Evolutionary conservation across 2,113 vertebrate genomes (phyloP), one percentile per base, ranked within the genome.

Genomic region (Lepisosteus oculatus): DNA sequence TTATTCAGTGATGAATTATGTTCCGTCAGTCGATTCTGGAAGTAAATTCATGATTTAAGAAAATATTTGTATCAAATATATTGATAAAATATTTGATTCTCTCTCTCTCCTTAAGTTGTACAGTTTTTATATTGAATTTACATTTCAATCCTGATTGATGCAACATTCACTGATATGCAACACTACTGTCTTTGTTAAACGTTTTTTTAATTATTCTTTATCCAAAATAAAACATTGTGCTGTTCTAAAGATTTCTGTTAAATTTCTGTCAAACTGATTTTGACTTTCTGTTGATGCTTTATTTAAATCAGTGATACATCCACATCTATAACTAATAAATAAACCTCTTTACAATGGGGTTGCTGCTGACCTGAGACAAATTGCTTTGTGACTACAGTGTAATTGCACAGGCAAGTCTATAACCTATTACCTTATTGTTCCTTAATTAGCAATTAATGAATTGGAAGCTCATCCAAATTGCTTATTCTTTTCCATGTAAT

Each of bases 361-460:
- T 68, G 63, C 29, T 70, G 67, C 62, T 47, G 17, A 59, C 43
- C 55, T 65, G 29, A 69, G 70, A 74, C 29, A 14, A 65, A 70
- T 70, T 65, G 12, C 55, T 80, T 77, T 72, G 68, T 64, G 66
- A 51, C 71, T 75, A 78, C 76, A 79, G 17, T 43, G 64, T 76
- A 77, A 67, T 68, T 77, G 80, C 77, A 82, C 72, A 76, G 76
- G 43, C 44, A 51, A 43, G 64, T 55, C 75, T 79, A 74, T 80
- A 82, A 83, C 76, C 75, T 78, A 74, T 63, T 67, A 68, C 68
- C 72, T 78, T 70, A 78, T 75, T 83, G 69, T 67, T 69, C 74
- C 81, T 89, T 86, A 80, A 88, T 86, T 80, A 86, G 80, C 84
- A 79, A 82, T 72, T 87, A 85, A 84, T 87, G 81, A 83, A 70